These are phyloP conservation scores for Vesta saturnalis DNA, from an alignment of 2,888 invertebrate species.

Conservation along the genomic window DNA sequence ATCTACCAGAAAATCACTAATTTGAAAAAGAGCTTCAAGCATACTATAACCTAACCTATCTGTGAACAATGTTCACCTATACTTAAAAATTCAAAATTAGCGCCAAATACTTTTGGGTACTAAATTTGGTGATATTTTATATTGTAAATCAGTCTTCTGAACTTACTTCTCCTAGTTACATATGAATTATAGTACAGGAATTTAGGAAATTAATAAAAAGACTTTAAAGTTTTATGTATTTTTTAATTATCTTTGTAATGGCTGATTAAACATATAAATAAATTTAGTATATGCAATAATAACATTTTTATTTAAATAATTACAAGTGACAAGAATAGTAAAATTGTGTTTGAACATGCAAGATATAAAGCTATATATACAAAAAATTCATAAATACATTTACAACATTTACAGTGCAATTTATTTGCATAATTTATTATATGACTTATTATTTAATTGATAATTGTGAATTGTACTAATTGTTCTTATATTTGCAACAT, in stretches of 20 bases:
- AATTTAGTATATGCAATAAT: slow-evolving; percentile 26
- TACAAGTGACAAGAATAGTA: slow-evolving; percentile 53
- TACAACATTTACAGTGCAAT: slow-evolving; percentile 42
- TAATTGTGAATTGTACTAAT: slow-evolving; percentile 32
- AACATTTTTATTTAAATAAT: slow-evolving; percentile 48
- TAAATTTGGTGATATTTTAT: too few species aligned
- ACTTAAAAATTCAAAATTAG: too few species aligned
- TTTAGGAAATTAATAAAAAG: neutral
- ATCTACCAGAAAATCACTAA: too few species aligned
- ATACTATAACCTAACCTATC: too few species aligned
- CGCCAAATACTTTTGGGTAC: too few species aligned
- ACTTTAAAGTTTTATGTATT: too few species aligned
- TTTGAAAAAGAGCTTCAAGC: too few species aligned
- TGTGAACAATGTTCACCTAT: too few species aligned
- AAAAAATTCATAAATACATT: slow-evolving; percentile 43
- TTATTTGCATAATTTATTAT: slow-evolving; percentile 19
- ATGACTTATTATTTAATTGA: slow-evolving; percentile 8
- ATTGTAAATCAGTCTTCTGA: too few species aligned
- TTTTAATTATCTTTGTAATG: neutral
- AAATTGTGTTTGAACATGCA: slow-evolving; percentile 57
- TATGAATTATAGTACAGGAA: too few species aligned
- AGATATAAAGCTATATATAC: slow-evolving; percentile 53
- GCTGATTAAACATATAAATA: neutral
- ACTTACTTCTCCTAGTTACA: too few species aligned
- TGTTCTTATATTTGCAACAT: slow-evolving; percentile 23